These are phyloP conservation scores for Cerastis rubricosa DNA, from an alignment of 2,888 invertebrate species.

Conservation along the genomic window DNA sequence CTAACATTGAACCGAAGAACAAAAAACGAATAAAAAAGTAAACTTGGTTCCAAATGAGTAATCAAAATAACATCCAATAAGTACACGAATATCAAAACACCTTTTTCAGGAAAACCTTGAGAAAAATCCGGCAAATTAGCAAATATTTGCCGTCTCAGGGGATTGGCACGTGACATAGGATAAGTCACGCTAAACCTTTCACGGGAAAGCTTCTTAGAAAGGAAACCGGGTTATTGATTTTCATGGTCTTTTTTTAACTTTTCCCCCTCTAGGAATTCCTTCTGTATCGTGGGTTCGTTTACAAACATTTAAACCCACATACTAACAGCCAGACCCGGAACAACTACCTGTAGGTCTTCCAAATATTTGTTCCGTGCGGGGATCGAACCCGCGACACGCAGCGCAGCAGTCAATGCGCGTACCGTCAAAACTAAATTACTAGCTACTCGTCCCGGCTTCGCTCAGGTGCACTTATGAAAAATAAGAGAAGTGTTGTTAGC, in stretches of 20 bases:
- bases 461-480: background rate
- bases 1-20: background rate
- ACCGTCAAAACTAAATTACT: too few species aligned
- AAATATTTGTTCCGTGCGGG: too few species aligned
- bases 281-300: too few species aligned
- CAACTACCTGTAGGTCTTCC: too few species aligned
- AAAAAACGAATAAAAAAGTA: background rate
- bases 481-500: background rate
- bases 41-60: background rate
- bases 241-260: too few species aligned
- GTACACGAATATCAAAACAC: background rate
- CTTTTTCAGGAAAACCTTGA: background rate
- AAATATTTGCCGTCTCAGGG: conserved; percentile 9
- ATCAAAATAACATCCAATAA: background rate
- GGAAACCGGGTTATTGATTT: conserved; percentile 17
- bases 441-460: background rate
- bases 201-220: conserved; percentile 7
- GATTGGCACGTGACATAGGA: conserved; percentile 15
- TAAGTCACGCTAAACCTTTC: conserved; percentile 29
- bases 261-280: too few species aligned
- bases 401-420: too few species aligned
- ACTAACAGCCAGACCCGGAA: too few species aligned
- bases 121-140: conserved; percentile 11
- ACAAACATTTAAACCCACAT: too few species aligned
- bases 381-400: too few species aligned